Percentiles rank a stretch among this genome's conserved stretches.
Conservation (phyloP, 2,113 vertebrate species). For the Peromyscus maniculatus region DNA sequence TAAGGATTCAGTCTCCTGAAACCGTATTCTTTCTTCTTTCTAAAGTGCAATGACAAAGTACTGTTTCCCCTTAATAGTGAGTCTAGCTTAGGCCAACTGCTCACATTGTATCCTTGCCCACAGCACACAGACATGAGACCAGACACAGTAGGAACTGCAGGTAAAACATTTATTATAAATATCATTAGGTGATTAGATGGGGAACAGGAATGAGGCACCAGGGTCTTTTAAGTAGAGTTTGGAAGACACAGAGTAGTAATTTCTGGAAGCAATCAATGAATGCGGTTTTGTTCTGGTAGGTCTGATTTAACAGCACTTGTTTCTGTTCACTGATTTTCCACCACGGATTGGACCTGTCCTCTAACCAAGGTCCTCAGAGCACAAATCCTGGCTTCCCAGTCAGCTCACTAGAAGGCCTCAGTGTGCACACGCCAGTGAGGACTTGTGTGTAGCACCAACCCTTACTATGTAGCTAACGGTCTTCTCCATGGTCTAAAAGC, state of each 20-base stretch:
- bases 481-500: background rate
- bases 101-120: background rate
- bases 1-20: background rate
- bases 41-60: background rate
- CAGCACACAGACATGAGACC: background rate
- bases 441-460: background rate
- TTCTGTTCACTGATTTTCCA: background rate
- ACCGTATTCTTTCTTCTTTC: background rate
- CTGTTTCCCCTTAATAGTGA: background rate
- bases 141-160: background rate
- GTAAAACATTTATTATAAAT: slow-evolving; percentile 55
- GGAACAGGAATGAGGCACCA: slow-evolving; percentile 9
- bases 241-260: background rate
- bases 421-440: background rate
- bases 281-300: background rate
- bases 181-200: slow-evolving; percentile 30
- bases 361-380: background rate
- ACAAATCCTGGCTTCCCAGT: background rate
- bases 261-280: background rate
- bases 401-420: background rate
- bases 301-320: background rate
- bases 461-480: background rate
- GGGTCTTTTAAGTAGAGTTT: background rate
- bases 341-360: background rate
- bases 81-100: background rate